Percentiles rank a stretch among this genome's conserved stretches.
These are phyloP conservation scores for Eurypyga helias DNA, from an alignment of 2,113 vertebrate genomes.

Conservation along the genomic window DNA sequence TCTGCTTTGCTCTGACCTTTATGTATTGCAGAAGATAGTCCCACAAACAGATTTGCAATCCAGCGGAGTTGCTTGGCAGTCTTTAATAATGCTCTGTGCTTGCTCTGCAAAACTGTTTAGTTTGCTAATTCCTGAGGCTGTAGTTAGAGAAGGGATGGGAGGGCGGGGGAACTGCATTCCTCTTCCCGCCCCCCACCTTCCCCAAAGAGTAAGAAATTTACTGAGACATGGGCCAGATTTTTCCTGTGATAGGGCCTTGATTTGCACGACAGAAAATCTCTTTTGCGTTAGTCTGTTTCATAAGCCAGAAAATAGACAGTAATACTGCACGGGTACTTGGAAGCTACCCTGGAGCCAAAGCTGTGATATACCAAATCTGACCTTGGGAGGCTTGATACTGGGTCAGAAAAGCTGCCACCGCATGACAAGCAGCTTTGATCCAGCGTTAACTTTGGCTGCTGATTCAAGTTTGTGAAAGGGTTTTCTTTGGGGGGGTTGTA, in stretches of 20 bases:
- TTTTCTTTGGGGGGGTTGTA: neutral
- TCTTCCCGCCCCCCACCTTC: neutral
- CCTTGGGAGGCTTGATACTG: neutral
- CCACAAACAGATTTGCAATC: constrained; percentile 20
- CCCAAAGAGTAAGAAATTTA: neutral
- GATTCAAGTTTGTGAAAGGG: neutral
- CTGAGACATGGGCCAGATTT: neutral
- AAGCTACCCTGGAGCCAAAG: neutral
- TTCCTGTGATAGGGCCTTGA: neutral
- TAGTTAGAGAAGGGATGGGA: constrained; percentile 17
- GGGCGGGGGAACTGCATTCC: neutral
- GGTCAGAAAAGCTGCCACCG: neutral
- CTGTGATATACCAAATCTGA: neutral
- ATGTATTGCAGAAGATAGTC: neutral
- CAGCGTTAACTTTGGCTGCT: neutral
- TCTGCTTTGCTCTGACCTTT: constrained; percentile 41
- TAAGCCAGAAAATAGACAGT: neutral
- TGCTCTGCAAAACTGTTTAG: constrained; percentile 63
- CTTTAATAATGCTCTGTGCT: constrained; percentile 55
- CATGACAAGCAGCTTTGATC: neutral
- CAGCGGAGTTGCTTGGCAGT: constrained; percentile 51
- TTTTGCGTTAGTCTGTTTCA: neutral
- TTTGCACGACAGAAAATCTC: neutral
- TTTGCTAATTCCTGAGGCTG: constrained; percentile 65
- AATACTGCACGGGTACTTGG: neutral